Evolutionary conservation across 1,140 invertebrate genomes (phyloP), one percentile per base, ranked within the genome.

Genomic region (Globodera ellingtonae): DNA sequence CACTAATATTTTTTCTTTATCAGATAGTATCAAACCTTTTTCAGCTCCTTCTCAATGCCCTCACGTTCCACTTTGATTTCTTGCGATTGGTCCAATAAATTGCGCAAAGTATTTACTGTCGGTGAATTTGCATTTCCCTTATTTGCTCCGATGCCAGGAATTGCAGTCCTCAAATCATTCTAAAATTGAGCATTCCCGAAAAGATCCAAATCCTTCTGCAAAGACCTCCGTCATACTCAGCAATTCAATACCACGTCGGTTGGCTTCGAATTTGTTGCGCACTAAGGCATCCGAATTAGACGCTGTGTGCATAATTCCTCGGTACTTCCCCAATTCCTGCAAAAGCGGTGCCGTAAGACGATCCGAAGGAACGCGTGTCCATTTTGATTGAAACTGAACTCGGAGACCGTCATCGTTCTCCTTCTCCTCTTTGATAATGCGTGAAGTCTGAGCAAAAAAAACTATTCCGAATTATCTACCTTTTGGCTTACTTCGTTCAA

Each of bases 341-440:
- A 92, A 92, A 88, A 98, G 94, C 84, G 95, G 93, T 89, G 94
- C 93, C 4, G 96, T 98, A 48, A 99, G 92, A 89, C 94, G 93
- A 21, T 92, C 92, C 3, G 96, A 98, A 0, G 94, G 91, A 50
- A 94, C 95, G 86, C 97, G 92, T 0, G 93, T 93, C 97, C 97
- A 99, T 82, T 93, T 87, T 48, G 91, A 91, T 87, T 94, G 95
- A 89, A 98, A 98, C 91, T 98, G 96, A 71, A 92, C 90, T 82
- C 94, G 91, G 71, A 98, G 91, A 86, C 95, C 93, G 85, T 93
- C 93, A 89, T 99, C 97, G 1, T 95, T 94, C 79, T 93, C 92
- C 83, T 94, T 93, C 91, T 99, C 97, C 89, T 98, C 95, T 86
- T 93, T 93, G 70, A 99, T 90, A 92, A 97, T 92, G 83, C 94